phyloP scores from a whole-genome alignment of 2,113 vertebrate species.

The Embiotoca jacksoni region DNA sequence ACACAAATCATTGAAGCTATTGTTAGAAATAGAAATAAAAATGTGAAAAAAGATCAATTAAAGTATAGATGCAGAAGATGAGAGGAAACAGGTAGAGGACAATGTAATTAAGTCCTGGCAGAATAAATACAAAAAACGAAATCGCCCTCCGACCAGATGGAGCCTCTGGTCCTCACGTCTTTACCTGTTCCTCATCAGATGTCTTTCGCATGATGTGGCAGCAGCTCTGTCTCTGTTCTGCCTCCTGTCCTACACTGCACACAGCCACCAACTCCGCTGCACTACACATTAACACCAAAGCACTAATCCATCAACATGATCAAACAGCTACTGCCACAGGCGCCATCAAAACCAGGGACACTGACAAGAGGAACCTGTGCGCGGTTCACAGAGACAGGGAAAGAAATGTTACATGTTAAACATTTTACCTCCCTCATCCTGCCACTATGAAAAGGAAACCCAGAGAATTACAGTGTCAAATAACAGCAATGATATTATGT shows the following conservation, averaged over 20 bases:
- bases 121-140: conserved; percentile 5
- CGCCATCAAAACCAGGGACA: conserved; percentile 55
- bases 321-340: conserved; percentile 66
- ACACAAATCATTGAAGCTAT: not conserved
- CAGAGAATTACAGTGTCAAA: too few species aligned
- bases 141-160: not conserved
- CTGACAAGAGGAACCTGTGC: conserved; percentile 40
- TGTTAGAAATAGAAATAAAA: not conserved
- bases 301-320: conserved; percentile 74
- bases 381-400: conserved; percentile 14
- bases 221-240: conserved; percentile 63
- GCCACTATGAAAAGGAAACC: not conserved
- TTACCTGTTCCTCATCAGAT: conserved; percentile 74
- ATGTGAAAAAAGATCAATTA: too few species aligned
- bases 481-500: not conserved
- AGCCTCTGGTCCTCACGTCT: conserved; percentile 41
- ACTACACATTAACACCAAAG: conserved; percentile 69
- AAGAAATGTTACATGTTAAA: not conserved
- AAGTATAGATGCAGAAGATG: not conserved
- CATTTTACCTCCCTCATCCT: not conserved
- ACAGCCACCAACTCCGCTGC: conserved; percentile 23
- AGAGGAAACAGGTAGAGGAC: not conserved
- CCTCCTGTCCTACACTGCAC: conserved; percentile 45
- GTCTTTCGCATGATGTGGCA: conserved; percentile 58
- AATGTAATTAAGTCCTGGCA: conserved; percentile 3